A percentile compares a stretch with the other conserved stretches of the same genome.
phyloP scores from a whole-genome alignment of 2,113 vertebrate species.

The Choloepus hoffmanni region DNA sequence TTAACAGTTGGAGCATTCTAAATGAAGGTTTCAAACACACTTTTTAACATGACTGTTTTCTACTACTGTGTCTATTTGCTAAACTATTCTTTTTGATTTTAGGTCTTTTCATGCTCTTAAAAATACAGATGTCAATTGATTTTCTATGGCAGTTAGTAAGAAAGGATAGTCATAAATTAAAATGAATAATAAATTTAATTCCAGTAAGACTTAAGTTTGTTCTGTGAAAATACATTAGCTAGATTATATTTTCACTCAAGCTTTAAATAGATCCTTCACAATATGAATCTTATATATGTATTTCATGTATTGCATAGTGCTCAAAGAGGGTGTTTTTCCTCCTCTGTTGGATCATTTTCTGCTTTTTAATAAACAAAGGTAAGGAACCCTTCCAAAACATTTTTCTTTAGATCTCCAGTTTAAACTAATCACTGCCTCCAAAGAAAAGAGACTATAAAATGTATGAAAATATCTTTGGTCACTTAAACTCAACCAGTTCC shows the following conservation, averaged over 20 bases:
- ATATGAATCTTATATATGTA: neutral
- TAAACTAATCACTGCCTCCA: neutral
- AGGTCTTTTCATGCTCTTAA: constrained; percentile 34
- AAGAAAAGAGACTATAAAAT: constrained; percentile 13
- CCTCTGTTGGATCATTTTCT: neutral
- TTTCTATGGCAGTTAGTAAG: neutral
- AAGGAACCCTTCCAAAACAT: constrained; percentile 14
- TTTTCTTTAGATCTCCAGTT: constrained; percentile 13
- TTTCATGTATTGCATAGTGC: neutral
- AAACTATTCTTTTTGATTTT: constrained; percentile 26
- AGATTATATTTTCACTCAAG: neutral
- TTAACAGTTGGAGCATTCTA: neutral
- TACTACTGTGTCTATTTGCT: neutral
- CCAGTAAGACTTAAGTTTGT: constrained; percentile 9
- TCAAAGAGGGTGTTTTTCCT: neutral
- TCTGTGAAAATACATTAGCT: neutral
- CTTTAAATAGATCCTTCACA: constrained; percentile 1
- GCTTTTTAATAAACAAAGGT: neutral
- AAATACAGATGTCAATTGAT: neutral
- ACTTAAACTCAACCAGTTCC: neutral
- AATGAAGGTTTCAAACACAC: constrained; percentile 40
- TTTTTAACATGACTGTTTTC: constrained; percentile 38
- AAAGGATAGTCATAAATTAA: constrained; percentile 31
- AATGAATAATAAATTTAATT: constrained; percentile 48
- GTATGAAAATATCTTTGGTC: neutral